Conservation (phyloP, 2,888 invertebrate species). For the Smittia sp. region DNA sequence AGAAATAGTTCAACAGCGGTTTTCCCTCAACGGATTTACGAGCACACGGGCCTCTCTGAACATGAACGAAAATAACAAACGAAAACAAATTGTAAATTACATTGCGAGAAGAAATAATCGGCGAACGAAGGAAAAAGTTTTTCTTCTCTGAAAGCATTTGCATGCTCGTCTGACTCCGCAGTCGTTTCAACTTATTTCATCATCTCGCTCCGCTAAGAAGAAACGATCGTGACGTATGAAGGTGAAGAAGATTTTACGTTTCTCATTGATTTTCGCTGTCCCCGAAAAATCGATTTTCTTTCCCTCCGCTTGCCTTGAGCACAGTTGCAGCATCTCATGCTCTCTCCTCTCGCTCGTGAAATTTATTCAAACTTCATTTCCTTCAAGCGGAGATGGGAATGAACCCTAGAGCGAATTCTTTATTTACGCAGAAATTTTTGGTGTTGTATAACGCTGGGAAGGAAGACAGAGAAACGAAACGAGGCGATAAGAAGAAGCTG, state of each 20-base stretch:
- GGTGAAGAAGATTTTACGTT: background rate
- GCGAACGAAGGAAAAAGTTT: too few species aligned
- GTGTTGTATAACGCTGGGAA: background rate
- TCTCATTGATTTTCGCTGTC: conserved; percentile 6
- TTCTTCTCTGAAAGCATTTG: too few species aligned
- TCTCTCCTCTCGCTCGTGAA: background rate
- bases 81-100: conserved; percentile 1
- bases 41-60: background rate
- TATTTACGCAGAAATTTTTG: background rate
- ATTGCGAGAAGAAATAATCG: background rate
- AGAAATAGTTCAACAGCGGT: background rate
- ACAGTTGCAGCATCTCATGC: background rate
- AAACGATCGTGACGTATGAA: background rate
- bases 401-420: conserved; percentile 17
- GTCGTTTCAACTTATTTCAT: too few species aligned
- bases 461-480: background rate
- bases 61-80: background rate
- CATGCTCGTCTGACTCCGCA: too few species aligned
- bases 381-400: background rate
- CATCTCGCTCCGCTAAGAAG: too few species aligned
- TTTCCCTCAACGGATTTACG: too few species aligned
- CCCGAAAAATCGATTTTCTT: conserved; percentile 10
- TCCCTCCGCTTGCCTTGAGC: background rate
- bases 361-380: conserved; percentile 1
- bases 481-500: background rate